Evolutionary conservation across 1,140 invertebrate genomes (phyloP), one percentile per base, ranked within the genome.

Genomic region (Drosophila teissieri): DNA sequence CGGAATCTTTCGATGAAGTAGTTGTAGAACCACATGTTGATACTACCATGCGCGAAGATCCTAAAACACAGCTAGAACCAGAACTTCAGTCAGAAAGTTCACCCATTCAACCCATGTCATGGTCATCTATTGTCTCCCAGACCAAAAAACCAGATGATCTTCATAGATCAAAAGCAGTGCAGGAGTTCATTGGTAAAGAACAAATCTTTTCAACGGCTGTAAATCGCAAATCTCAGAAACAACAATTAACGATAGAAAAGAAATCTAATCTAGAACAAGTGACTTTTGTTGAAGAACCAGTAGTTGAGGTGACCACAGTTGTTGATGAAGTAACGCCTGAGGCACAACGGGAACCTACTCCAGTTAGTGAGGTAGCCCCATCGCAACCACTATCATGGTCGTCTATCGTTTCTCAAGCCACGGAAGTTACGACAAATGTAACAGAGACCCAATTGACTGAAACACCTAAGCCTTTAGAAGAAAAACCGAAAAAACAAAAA

Each of bases 181-280:
- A 76, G 24, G 58, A 80, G 19, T 70, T 75, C 15, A 70, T 80
- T 22, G 40, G 44, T 36, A 56, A 56, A 48, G 78, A 75, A 10
- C 78, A 80, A 36, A 53, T n/a, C 8, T 63, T 60, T 8, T 63
- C 61, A 36, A 63, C 54, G 14, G 27, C n/a, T 15, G 54, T 63
- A n/a, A 63, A 63, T 17, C 39, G 10, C 14, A 40, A 62, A 22
- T 12, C 3, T 12, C 48, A 31, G 11, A 69, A 65, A 3, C 70
- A 65, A 42, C 78, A 83, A 31, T 1, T 52, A 2, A 83, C 49
- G 36, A 74, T 78, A n/a, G 68, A 78, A 0, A 46, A 54, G n/a
- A 77, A 77, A 46, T n/a, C 24, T 24, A 24, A 24, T 24, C 0
- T 5, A 24, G 24, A 24, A 24, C 24, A 34, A 4, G 15, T 19